Evolutionary conservation across 53 echinoderm and acorn worm species (phyloP), one percentile per base, ranked within the genome.

Genomic region (Antedon mediterranea): DNA sequence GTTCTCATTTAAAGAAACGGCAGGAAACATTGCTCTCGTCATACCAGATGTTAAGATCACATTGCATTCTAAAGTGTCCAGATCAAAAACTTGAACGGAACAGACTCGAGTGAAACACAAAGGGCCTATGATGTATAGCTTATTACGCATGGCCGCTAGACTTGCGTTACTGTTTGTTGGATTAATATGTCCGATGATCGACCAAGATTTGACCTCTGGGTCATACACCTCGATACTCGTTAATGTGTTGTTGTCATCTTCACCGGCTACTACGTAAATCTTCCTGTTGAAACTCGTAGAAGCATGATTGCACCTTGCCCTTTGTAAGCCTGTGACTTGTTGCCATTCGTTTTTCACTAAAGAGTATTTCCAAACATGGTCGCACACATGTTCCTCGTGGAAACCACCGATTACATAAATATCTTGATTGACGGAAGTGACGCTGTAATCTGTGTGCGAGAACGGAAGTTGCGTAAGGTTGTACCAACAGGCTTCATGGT

Each of bases 111-210:
- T 79, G 75, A 89, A 84, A 14, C 78, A 82, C 43, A 92, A 34
- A 86, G 89, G 89, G 27, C 92, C 92, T 23, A 89, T 79, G 76
- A 92, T 89, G 85, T 86, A 92, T 0, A 92, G 80, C 70, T 85
- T 92, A 27, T 79, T 74, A 31, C 84, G 30, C 0, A 92, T 43
- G 18, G 81, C 89, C 13, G 78, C 84, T 23, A 86, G 84, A 71
- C 86, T 78, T 43, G 82, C 78, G 43, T 87, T 87, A 71, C 83
- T 83, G 43, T 87, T 80, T 26, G 77, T 87, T 26, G 83, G 83
- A 37, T 87, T 83, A 3, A 76, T 79, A 13, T 79, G 37, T 0
- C 87, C 87, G 28, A 87, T 33, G 30, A 83, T 71, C 23, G 79
- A 75, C 87, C 87, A 92, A 27, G 75, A 34, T 30, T 89, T 80